Percentiles rank a stretch among this genome's conserved stretches.
Conservation (phyloP, 2,113 vertebrate genomes). For the Hirundichthys speculiger region DNA sequence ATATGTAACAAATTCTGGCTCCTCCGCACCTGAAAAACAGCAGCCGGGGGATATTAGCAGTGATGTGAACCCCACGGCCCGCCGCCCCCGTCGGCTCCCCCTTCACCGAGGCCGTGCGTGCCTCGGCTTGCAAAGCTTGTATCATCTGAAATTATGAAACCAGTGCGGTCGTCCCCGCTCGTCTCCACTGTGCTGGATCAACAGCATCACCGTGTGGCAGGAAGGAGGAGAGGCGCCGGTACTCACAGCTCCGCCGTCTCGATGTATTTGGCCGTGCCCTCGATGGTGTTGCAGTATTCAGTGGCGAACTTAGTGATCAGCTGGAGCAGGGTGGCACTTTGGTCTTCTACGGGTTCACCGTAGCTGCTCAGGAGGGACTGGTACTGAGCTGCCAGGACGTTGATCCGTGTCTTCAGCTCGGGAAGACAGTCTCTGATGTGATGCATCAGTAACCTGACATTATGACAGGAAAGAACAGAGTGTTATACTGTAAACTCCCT, state of each 20-base stretch:
- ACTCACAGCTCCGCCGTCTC: constrained; percentile 98
- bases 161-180: constrained; percentile 51
- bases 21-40: constrained; percentile 90
- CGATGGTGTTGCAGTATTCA: constrained; percentile 99
- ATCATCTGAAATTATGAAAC: constrained; percentile 64
- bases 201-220: constrained; percentile 62
- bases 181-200: constrained; percentile 12
- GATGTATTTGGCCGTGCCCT: constrained; percentile 99
- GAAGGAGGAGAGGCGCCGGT: not conserved
- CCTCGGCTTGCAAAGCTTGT: constrained; percentile 56
- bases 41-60: constrained; percentile 33
- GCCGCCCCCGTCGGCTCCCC: constrained; percentile 53
- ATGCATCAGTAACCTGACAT: constrained; percentile 93
- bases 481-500: not conserved
- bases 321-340: constrained; percentile 95
- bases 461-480: constrained; percentile 30
- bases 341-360: constrained; percentile 96
- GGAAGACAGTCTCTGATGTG: constrained; percentile 98
- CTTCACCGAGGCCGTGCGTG: constrained; percentile 52
- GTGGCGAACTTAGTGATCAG: constrained; percentile 99
- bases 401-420: constrained; percentile 97
- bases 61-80: constrained; percentile 45
- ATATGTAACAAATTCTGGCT: constrained; percentile 98
- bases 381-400: constrained; percentile 96
- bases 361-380: constrained; percentile 97